Evolutionary conservation across 2,113 vertebrate species (phyloP), one percentile per base, ranked within the genome.

Genomic region (Callaeas wilsoni): DNA sequence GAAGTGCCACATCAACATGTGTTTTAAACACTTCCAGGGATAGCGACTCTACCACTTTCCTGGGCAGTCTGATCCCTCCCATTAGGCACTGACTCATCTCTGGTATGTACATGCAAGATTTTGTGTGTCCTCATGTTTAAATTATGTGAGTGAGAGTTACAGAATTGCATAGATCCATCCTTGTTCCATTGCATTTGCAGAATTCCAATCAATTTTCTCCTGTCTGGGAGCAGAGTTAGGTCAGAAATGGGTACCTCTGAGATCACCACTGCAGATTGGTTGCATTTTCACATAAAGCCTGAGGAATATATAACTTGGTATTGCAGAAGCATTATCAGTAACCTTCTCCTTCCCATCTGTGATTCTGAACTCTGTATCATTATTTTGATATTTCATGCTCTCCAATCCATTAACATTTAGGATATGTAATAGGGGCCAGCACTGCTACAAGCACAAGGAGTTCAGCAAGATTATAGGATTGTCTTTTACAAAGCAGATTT

Each of bases 1-100:
- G 0, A 52, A 46, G 30, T 27, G n/a, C 30, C 26, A 35, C 13
- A 35, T 16, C 55, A 11, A 10, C 5, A 1, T 6, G 1, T 35
- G 26, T 55, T 26, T 59, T 7, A 47, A 68, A 20, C 6, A 16
- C 1, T 26, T 62, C 21, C 25, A 47, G 49, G 30, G 20, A 3
- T 11, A 23, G 41, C 37, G 30, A 26, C 15, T 62, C n/a, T n/a
- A 12, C 9, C 16, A 9, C 35, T 26, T 62, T 21, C 4, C 22
- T 69, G 53, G 21, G 7, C 14, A 55, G 8, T 8, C n/a, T 55
- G 47, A 32, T 20, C 19, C 11, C 16, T 59, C 53, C 7, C 18
- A 4, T 14, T 14, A 57, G 14, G 23, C 49, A 9, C 26, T 47
- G 77, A 29, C 26, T 73, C 16, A 7, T 50, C 20, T 63, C 21